A percentile compares a stretch with the other conserved stretches of the same genome.
These are phyloP conservation scores for Macquaria ambigua DNA, from an alignment of 2,113 vertebrate genomes.

Conservation along the genomic window DNA sequence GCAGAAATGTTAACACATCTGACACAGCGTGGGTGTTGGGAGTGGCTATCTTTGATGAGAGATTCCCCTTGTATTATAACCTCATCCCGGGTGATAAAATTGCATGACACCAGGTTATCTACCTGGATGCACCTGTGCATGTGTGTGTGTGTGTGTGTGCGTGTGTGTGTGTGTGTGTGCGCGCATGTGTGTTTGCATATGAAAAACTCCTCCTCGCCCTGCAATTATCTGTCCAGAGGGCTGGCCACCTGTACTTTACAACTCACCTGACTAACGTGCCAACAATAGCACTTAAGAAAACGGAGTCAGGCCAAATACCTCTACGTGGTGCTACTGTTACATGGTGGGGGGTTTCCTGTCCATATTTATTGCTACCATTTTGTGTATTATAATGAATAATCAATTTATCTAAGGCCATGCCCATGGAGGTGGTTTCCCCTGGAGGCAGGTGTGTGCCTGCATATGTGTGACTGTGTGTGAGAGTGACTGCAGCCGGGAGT, in stretches of 20 bases:
- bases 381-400: conserved; percentile 37
- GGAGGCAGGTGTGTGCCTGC: conserved; percentile 59
- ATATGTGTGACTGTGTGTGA: conserved; percentile 25
- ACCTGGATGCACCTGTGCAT: conserved; percentile 24
- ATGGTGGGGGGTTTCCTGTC: conserved; percentile 22
- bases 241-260: conserved; percentile 70
- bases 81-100: conserved; percentile 24
- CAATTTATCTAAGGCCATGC: conserved; percentile 20
- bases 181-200: conserved; percentile 53
- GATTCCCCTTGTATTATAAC: not conserved
- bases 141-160: conserved; percentile 13
- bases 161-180: not conserved
- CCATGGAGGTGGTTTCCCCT: conserved; percentile 57
- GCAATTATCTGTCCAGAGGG: conserved; percentile 48
- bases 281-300: conserved; percentile 16
- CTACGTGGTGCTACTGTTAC: conserved; percentile 1
- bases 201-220: conserved; percentile 39
- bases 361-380: conserved; percentile 12
- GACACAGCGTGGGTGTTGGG: not conserved
- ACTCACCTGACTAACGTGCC: conserved; percentile 34
- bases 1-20: not conserved
- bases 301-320: conserved; percentile 60
- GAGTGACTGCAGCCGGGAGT: conserved; percentile 37
- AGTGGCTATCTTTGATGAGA: conserved; percentile 3
- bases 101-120: conserved; percentile 25